These are phyloP conservation scores for Apodemus sylvaticus DNA, from an alignment of 2,113 vertebrate genomes.

Conservation along the genomic window DNA sequence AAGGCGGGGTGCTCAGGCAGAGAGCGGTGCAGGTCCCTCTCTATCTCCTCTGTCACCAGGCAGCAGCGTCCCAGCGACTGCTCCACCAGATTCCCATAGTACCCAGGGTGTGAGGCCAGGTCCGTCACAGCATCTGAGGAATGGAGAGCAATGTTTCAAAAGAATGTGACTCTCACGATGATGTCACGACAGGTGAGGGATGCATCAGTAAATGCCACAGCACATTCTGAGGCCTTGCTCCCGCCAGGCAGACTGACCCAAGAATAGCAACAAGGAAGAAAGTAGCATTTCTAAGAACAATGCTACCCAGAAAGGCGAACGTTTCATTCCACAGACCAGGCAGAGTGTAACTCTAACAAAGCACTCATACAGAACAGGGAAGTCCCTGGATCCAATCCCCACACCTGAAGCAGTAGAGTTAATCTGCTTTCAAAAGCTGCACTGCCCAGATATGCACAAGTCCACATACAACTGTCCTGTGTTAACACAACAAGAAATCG, in stretches of 20 bases:
- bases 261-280: not conserved
- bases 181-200: not conserved
- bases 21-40: constrained; percentile 96
- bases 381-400: not conserved
- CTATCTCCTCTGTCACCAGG: constrained; percentile 95
- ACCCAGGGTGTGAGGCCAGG: constrained; percentile 88
- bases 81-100: constrained; percentile 91
- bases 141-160: not conserved
- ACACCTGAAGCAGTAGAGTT: too few species aligned
- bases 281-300: not conserved
- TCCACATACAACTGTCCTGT: too few species aligned
- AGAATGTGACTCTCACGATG: fast-evolving
- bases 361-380: not conserved
- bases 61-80: constrained; percentile 91
- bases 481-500: not conserved
- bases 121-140: constrained; percentile 90
- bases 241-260: not conserved
- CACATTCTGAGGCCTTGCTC: not conserved
- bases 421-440: not conserved
- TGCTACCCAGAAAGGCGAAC: fast-evolving
- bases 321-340: not conserved
- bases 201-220: not conserved
- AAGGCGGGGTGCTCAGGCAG: constrained; percentile 97
- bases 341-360: not conserved
- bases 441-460: not conserved